Base-by-base conservation (phyloP, 2,113 vertebrate species). In the Spermophilus dauricus region DNA sequence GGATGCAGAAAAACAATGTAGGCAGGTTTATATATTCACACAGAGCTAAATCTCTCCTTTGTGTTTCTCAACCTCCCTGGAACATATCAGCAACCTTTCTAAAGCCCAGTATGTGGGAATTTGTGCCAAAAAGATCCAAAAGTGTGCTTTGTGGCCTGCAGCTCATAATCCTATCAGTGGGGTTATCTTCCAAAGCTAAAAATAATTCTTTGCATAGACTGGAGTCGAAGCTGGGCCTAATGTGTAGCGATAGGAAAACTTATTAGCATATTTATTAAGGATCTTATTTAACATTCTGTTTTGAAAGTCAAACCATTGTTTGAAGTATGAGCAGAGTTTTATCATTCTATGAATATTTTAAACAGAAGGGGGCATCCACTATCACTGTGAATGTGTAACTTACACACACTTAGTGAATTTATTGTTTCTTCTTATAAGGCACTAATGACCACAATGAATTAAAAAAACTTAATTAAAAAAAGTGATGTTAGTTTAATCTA, bases 261-360 rank as follows among this genome's bases (percentile, higher is more conserved):
- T 48, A 61, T 61, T 73, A 77, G 20, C 65, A 76, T 48, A 70
- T 80, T 72, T 78, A 90, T 87, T 95, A 88, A 82, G 32, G 32
- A 53, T 70, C 42, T n/a, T 89, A 9, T 78, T 87, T 83, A 51
- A 51, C 48, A 75, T 81, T 96, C 39, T 48, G 51, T 63, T 97
- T 92, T 73, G 81, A 87, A 96, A 97, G 53, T 75, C 86, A 88
- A 93, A 67, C 32, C 37, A 6, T 69, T 84, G 48, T 93, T 67
- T 91, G 56, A 94, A 94, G 53, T 82, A n/a, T 8, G 42, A 91
- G 32, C 26, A 63, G 82, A 65, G 28, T 73, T 92, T 72, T 86
- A 81, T 92, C 77, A 56, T 48, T 69, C 82, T 28, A 5, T 95
- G 91, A 81, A 82, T 85, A 85, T 96, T 96, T 97, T 51, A 88